Base-by-base conservation (phyloP, 2,888 invertebrate genomes). In the Baccha elongata region DNA sequence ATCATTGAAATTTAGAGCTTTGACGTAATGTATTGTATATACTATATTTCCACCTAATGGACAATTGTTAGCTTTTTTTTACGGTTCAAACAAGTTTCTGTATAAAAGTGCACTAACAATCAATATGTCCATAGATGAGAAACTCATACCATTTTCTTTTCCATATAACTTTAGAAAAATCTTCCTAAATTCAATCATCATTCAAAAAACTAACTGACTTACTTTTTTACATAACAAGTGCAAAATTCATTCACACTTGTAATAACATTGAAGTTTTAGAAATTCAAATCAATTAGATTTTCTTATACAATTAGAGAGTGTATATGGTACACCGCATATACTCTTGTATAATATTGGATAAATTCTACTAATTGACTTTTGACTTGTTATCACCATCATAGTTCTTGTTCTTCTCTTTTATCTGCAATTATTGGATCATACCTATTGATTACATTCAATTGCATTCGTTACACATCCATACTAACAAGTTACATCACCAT, bases 351-450 rank as follows among this genome's bases (percentile, higher is more conserved):
- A 6, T 32, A 72, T 69, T 78, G 83, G n/a, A 76, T 58, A 32
- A 64, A 76, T 72, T 69, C 62, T 58, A 55, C 76, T 83, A 83
- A 83, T 83, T 83, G 83, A 73, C 75, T 67, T 67, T 71, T 62
- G 68, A 71, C 19, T 76, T 72, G 64, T 68, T 68, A 15, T 50
- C 42, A 50, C 48, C 67, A 23, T 62, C 71, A 37, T 65, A 19
- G 32, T 71, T 26, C 37, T 71, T 37, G 29, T 21, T 50, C 13
- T 37, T 15, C 11, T 17, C 37, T 40, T 6, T 60, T 7, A 67
- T 46, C 46, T 65, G 44, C 75, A 53, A 58, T 19, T 15, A 11
- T 50, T 58, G 29, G 58, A 44, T 52, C 37, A 15, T 50, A 44
- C 26, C 83, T 73, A 72, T 83, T 72, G 76, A 76, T 76, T 76